A percentile compares a stretch with the other conserved stretches of the same genome.
These are phyloP conservation scores for Melangyna quadrimaculata DNA, from an alignment of 2,888 invertebrate species.

Conservation along the genomic window DNA sequence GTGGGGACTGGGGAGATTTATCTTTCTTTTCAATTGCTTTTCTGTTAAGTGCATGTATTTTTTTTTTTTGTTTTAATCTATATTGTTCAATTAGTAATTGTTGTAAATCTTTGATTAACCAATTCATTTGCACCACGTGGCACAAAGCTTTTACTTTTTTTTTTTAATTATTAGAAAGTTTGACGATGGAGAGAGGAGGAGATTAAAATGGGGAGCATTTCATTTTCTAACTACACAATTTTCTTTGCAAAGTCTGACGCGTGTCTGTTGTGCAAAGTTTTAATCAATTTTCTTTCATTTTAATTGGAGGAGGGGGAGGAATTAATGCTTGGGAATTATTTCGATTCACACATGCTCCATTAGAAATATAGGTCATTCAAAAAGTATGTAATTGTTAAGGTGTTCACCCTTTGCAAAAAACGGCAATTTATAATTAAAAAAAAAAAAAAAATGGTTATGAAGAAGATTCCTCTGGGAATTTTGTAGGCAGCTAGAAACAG, in stretches of 20 bases:
- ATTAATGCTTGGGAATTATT: background rate
- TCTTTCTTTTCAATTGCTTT: background rate
- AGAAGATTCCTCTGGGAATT: background rate
- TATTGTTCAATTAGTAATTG: background rate
- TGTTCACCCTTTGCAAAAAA: background rate
- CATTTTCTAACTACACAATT: background rate
- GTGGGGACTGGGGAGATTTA: background rate
- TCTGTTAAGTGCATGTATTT: background rate
- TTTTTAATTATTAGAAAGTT: background rate
- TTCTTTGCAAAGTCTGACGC: slow-evolving; percentile 11
- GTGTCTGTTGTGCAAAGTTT: slow-evolving; percentile 44
- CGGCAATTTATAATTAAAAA: background rate
- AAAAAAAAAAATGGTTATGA: too few relatives aligned
- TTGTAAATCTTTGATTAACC: background rate
- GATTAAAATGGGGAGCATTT: background rate
- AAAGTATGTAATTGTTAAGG: background rate
- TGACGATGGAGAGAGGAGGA: background rate
- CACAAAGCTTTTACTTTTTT: background rate
- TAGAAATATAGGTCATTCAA: background rate
- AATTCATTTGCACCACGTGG: slow-evolving; percentile 61
- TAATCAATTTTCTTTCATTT: slow-evolving; percentile 12
- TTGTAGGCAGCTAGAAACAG: background rate
- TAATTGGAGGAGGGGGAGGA: background rate
- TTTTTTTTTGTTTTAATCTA: background rate
- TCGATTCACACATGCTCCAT: background rate